Evolutionary conservation across 2,888 invertebrate species (phyloP).

Genomic region (Pyrrhosoma nymphula): DNA sequence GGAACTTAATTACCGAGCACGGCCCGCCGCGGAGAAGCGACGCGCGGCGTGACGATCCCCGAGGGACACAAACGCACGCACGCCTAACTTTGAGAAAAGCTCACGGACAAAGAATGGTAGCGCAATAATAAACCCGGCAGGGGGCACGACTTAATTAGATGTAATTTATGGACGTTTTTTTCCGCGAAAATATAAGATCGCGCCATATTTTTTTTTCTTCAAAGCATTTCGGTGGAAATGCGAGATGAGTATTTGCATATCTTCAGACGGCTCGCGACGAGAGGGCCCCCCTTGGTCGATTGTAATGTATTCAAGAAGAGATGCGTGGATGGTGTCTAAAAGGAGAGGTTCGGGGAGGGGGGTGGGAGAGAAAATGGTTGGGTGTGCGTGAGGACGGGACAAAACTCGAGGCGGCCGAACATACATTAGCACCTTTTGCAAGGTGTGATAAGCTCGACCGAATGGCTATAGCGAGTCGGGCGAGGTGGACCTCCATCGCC

Average conservation of each 20-base stretch:
- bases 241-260: conserved; percentile 38
- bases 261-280: not conserved
- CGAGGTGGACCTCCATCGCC: not conserved
- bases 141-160: conserved; percentile 51
- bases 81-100: not conserved
- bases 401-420: conserved; percentile 30
- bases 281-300: not conserved
- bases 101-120: not conserved
- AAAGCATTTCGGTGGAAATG: not conserved
- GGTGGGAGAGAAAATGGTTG: not conserved
- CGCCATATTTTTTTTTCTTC: conserved; percentile 33
- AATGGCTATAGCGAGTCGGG: not conserved
- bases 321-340: not conserved
- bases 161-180: conserved; percentile 51
- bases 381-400: not conserved
- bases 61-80: not conserved
- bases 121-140: not conserved
- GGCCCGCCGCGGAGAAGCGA: not conserved
- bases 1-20: not conserved
- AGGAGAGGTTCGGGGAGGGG: not conserved
- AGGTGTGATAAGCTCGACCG: conserved; percentile 22
- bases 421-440: conserved; percentile 58
- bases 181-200: conserved; percentile 16
- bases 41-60: not conserved
- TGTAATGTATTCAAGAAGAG: conserved; percentile 32